These are phyloP conservation scores for Prorops nasuta DNA, from an alignment of 1,140 invertebrate genomes.

Conservation along the genomic window DNA sequence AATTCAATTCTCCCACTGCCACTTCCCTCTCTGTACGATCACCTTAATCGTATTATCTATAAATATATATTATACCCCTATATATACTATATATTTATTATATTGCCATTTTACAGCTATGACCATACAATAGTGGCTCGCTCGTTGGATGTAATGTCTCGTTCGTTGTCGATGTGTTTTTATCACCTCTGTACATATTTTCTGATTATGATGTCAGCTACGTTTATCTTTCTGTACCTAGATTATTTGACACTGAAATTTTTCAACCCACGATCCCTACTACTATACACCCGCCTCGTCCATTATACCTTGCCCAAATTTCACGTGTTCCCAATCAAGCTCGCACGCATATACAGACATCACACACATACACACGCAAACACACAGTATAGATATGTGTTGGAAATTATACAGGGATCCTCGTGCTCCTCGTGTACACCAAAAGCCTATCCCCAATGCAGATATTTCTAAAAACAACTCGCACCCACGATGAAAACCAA, in stretches of 20 bases:
- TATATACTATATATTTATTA: slow-evolving; percentile 10
- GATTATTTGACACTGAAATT: slow-evolving; percentile 43
- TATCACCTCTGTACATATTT: slow-evolving; percentile 54
- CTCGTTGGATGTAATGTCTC: slow-evolving; percentile 58
- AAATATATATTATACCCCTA: slow-evolving; percentile 14
- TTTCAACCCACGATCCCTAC: slow-evolving; percentile 1
- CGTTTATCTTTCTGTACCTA: slow-evolving; percentile 49
- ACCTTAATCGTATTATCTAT: slow-evolving; percentile 24
- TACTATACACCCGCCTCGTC: too few relatives aligned
- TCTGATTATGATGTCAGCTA: slow-evolving; percentile 52
- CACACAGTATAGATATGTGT: too few relatives aligned
- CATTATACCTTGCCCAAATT: too few relatives aligned
- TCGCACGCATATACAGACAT: too few relatives aligned
- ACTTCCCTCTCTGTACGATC: slow-evolving; percentile 4
- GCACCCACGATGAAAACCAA: too few relatives aligned
- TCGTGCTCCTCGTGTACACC: slow-evolving; percentile 14
- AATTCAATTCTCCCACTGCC: too few relatives aligned
- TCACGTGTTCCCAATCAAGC: slow-evolving; percentile 20
- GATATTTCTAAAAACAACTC: slow-evolving; percentile 55
- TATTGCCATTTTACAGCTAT: slow-evolving; percentile 53
- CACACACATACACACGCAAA: too few relatives aligned
- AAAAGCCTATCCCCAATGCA: slow-evolving; percentile 33
- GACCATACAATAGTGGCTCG: slow-evolving; percentile 56
- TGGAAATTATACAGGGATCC: slow-evolving; percentile 24
- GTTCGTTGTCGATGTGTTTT: slow-evolving; percentile 58